A percentile compares a stretch with the other conserved stretches of the same genome.
Conservation (phyloP, 2,113 vertebrate genomes). For the Rhipidura dahli region DNA sequence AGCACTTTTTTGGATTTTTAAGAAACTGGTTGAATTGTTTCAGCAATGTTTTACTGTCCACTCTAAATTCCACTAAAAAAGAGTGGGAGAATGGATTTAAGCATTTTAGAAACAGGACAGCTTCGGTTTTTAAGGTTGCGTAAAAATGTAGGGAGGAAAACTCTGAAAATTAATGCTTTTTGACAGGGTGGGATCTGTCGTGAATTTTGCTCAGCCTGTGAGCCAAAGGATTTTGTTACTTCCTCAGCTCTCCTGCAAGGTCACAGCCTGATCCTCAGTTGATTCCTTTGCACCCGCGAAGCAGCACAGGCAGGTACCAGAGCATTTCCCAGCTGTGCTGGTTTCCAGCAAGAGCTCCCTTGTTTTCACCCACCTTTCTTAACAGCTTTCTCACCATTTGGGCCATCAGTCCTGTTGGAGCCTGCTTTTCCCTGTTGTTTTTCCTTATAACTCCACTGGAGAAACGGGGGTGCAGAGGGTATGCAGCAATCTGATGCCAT, state of each 20-base stretch:
- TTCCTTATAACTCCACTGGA: neutral
- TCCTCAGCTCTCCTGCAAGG: neutral
- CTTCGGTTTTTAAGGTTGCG: neutral
- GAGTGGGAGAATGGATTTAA: neutral
- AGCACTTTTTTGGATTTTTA: neutral
- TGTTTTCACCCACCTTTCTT: neutral
- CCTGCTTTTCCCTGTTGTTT: neutral
- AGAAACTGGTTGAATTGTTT: neutral
- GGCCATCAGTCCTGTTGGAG: neutral
- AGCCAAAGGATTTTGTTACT: neutral
- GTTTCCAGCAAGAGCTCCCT: neutral
- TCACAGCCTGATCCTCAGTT: neutral
- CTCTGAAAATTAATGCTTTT: neutral
- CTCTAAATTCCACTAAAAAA: neutral
- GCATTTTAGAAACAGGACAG: neutral
- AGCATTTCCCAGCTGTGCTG: neutral
- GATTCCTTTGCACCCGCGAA: neutral
- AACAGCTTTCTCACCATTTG: neutral
- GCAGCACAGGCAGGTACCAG: neutral
- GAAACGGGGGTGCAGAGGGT: rapidly evolving
- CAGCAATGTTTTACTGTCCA: neutral
- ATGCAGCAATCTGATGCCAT: rapidly evolving
- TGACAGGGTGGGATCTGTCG: neutral
- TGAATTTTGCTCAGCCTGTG: neutral
- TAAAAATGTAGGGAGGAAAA: neutral